phyloP scores from a whole-genome alignment of 1,140 invertebrate species.

The Centruroides sculpturatus region DNA sequence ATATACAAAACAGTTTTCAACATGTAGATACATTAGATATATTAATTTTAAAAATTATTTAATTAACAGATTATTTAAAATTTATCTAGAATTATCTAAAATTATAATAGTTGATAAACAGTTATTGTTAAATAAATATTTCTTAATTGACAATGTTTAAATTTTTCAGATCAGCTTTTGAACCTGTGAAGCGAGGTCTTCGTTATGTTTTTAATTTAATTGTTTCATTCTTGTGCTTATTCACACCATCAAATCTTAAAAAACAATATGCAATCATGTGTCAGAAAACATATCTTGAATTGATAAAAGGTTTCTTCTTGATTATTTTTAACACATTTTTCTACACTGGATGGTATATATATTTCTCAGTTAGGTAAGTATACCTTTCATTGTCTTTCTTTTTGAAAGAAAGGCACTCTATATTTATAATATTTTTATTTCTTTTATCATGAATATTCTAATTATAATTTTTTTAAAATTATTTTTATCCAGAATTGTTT shows the following conservation, averaged over 20 bases:
- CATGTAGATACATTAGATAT: no score
- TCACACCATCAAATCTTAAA: conserved; percentile 84
- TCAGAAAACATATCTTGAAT: conserved; percentile 72
- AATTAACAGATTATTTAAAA: no score
- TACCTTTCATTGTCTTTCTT: neutral
- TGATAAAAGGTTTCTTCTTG: conserved; percentile 75
- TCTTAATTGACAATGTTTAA: no score
- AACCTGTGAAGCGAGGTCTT: conserved; percentile 64
- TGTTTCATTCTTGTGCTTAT: conserved; percentile 54
- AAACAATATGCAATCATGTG: conserved; percentile 70
- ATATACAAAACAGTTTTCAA: no score
- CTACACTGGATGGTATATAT: conserved; percentile 67
- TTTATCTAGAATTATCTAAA: no score
- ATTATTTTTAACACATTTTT: conserved; percentile 76
- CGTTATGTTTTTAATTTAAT: conserved; percentile 64
- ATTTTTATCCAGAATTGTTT: no score
- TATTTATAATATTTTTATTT: no score
- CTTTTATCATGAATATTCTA: no score
- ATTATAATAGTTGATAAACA: no score
- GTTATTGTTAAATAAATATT: no score
- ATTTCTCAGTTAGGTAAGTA: conserved; percentile 46
- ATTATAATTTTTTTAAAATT: no score
- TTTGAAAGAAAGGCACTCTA: neutral
- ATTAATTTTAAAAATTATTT: no score
- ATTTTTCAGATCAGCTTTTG: conserved; percentile 44